Base-by-base conservation (phyloP, 2,797 vertebrate species). In the Sarcophilus harrisii region DNA sequence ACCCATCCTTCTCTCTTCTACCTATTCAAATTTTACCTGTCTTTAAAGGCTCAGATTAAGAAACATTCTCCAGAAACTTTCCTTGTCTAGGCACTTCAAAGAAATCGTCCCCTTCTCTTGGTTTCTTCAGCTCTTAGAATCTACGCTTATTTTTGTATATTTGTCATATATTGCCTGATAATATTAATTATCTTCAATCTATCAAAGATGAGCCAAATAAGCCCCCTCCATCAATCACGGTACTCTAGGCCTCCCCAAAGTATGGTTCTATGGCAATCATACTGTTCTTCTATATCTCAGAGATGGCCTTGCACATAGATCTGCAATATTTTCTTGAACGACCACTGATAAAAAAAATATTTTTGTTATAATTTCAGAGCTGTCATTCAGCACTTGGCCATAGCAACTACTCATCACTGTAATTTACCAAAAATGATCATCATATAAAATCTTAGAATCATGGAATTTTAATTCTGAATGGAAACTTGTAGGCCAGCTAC, bases 1-100 rank as follows among this genome's bases (percentile, higher is more conserved):
- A 60, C 52, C 30, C 62, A 52, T 18, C 52, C 32, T 87, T 92
- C 45, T 90, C 14, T 16, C 54, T 93, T 57, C 29, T 90, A 38
- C 0, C 11, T 21, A 90, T n/a, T 5, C 58, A 32, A 58, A 66
- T 32, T 62, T 45, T 54, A 94, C 58, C 28, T 57, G 58, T 57
- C 16, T 57, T 87, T 92, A 57, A 62, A 95, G 57, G 11, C 3
- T 59, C 38, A 29, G 57, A 38, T 66, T 1, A 58, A 94, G 58
- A 96, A 38, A 16, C 55, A 92, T 59, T 29, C 87, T 49, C 62
- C 60, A 90, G 28, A 93, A 95, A 45, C 21, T 14, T 58, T 58
- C 18, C 18, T 5, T 81, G 18, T 45, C n/a, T 45, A 45, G 8
- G 2, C 27, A 49, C 28, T 1, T 90, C 49, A 59, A 38, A 29